Base-by-base conservation (phyloP, 1,140 invertebrate genomes). In the Zaprionus lachaisei region DNA sequence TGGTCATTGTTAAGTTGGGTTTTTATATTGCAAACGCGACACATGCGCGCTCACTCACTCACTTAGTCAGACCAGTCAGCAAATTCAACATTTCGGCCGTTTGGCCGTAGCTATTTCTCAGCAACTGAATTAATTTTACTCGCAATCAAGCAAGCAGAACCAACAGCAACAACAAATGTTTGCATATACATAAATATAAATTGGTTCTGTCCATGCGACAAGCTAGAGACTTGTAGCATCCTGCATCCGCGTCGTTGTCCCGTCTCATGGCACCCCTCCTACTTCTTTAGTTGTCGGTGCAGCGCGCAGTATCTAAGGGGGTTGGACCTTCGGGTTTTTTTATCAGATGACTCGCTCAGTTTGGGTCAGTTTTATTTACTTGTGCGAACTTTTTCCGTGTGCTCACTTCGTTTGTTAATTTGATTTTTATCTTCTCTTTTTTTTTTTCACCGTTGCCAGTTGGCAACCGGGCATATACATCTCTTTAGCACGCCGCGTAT, bases 371-470 rank as follows among this genome's bases (percentile, higher is more conserved):
- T 90, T 90, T 90, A 90, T 90, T 91, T 90, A 90, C 85, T 82
- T 81, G 67, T 68, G 72, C 68, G 65, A 80, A 72, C 71, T 82
- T 77, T 82, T 68, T 80, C 71, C 5, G 65, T 63, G 61, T 47
- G 60, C 56, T 62, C 57, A 28, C 66, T 67, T 76, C 38, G 77
- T 80, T 79, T 90, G 81, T 90, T 90, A 90, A 90, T 90, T 90
- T 90, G 85, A 90, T 90, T 90, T 90, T 90, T 90, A 90, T 90
- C 85, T 87, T 71, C 61, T 81, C 77, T 89, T 89, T 90, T 90
- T 81, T 89, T 90, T 90, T 87, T 74, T 34, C 31, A 61, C 56
- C 61, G 47, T 51, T 5, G 47, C 56, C 28, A 54, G 41, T 56
- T 56, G 37, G 44, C 72, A 65, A 31, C 71, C 44, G 57, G 79